Conservation (phyloP, 1,140 invertebrate genomes). For the Drosophila micromelanica region DNA sequence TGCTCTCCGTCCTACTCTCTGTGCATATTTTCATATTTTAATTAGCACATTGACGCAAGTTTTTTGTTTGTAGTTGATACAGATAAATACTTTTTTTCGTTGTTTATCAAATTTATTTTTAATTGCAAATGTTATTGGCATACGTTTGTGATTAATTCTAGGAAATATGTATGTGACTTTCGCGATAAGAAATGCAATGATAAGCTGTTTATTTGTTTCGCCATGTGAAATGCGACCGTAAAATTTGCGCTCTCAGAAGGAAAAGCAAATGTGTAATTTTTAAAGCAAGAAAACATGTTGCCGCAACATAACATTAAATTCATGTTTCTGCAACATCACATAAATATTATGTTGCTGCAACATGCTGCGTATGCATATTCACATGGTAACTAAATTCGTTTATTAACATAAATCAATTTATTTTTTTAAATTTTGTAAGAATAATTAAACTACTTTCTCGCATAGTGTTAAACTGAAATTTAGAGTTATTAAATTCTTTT, state of each 20-base stretch:
- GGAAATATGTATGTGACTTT: neutral
- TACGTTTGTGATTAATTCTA: conserved; percentile 14
- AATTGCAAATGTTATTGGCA: conserved; percentile 45
- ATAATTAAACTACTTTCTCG: too few relatives aligned
- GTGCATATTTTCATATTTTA: conserved; percentile 14
- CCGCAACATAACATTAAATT: neutral
- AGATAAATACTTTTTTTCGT: conserved; percentile 26
- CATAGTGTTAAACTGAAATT: too few relatives aligned
- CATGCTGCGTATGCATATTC: neutral
- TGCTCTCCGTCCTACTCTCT: neutral
- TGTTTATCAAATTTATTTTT: conserved; percentile 25
- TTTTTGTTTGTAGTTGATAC: conserved; percentile 10
- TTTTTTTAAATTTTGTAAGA: too few relatives aligned
- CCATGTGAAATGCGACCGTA: neutral
- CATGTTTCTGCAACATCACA: neutral
- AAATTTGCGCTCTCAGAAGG: neutral
- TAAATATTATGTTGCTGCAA: neutral
- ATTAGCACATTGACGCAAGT: conserved; percentile 25
- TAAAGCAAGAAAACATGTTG: neutral
- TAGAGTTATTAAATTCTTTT: too few relatives aligned
- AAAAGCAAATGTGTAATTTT: neutral
- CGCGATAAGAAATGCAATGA: conserved; percentile 13
- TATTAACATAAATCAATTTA: too few relatives aligned
- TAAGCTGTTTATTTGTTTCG: conserved; percentile 1
- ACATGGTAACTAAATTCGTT: neutral